Conservation (phyloP, 1,140 invertebrate species). For the Agrypnia vestita region DNA sequence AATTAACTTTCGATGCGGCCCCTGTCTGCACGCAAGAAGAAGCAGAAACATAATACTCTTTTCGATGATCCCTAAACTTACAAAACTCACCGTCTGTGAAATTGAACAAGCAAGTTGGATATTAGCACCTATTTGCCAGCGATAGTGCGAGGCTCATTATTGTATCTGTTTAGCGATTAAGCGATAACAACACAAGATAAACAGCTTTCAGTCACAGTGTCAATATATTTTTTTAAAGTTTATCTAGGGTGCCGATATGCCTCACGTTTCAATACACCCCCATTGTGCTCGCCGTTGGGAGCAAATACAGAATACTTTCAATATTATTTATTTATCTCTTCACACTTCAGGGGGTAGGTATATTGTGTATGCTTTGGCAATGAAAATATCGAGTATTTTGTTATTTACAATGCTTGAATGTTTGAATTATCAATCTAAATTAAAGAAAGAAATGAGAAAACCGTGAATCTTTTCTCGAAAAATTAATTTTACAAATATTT, state of each 20-base stretch:
- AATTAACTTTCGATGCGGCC: no score
- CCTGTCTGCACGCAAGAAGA: no score
- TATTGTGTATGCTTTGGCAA: no score
- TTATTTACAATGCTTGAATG: no score
- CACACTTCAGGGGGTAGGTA: neutral
- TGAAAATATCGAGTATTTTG: no score
- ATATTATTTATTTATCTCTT: constrained; percentile 8
- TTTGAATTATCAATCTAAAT: no score
- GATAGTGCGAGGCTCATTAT: neutral
- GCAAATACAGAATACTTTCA: neutral
- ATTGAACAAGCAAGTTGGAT: constrained; percentile 22
- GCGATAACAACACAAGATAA: constrained; percentile 15
- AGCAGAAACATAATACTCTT: no score
- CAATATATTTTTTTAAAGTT: neutral
- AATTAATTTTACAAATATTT: no score
- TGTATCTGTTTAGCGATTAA: constrained; percentile 15
- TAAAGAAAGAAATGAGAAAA: no score
- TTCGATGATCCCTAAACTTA: neutral
- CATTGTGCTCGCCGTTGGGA: neutral
- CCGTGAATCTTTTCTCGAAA: no score
- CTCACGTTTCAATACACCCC: constrained; percentile 10
- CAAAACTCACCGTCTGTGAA: constrained; percentile 13
- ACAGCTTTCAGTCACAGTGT: constrained; percentile 17
- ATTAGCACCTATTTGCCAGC: constrained; percentile 14
- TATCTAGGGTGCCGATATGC: neutral